A percentile compares a stretch with the other conserved stretches of the same genome.
These are phyloP conservation scores for Pogonus chalceus DNA, from an alignment of 1,140 invertebrate species.

Conservation along the genomic window DNA sequence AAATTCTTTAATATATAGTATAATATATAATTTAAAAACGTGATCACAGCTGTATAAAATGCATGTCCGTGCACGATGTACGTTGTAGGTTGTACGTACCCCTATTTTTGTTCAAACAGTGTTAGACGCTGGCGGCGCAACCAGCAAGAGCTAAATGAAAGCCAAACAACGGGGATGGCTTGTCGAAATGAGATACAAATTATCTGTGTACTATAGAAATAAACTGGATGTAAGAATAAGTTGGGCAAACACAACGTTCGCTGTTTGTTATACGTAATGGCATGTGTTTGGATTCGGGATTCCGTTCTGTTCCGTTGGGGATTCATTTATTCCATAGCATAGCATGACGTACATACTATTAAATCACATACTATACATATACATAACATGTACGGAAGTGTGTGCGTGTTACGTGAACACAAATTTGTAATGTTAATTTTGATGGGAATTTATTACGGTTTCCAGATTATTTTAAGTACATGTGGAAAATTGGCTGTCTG, in stretches of 20 bases:
- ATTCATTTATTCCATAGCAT: no score
- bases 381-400: background rate
- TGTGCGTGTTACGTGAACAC: background rate
- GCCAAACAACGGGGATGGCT: background rate
- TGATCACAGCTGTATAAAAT: no score
- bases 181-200: slow-evolving; percentile 5
- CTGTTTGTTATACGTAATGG: background rate
- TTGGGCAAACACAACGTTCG: background rate
- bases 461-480: background rate
- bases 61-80: no score
- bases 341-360: background rate
- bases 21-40: no score
- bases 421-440: background rate
- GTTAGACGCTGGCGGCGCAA: no score
- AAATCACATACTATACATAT: background rate
- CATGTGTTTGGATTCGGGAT: background rate
- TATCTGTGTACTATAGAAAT: slow-evolving; percentile 2
- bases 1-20: no score
- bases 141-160: slow-evolving; percentile 1
- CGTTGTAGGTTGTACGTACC: no score
- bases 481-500: no score
- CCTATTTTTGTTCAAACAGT: no score
- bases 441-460: background rate
- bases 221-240: background rate
- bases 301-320: background rate